Percentiles rank a stretch among this genome's conserved stretches.
Conservation (phyloP, 1,140 invertebrate genomes). For the Atta colombica region DNA sequence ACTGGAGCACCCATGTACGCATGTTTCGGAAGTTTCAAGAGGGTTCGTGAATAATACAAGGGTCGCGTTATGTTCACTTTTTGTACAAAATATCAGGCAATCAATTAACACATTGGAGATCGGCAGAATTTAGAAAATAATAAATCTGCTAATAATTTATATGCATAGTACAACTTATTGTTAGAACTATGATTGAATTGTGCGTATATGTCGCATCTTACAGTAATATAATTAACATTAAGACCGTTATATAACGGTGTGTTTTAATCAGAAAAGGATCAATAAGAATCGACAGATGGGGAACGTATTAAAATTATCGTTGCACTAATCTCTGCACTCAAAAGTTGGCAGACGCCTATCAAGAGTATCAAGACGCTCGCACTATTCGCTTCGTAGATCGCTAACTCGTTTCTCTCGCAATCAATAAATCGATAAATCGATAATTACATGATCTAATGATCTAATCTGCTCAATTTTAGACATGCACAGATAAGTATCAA, state of each 20-base stretch:
- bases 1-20: neutral
- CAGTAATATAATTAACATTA: constrained; percentile 52
- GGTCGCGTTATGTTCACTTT: neutral
- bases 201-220: constrained; percentile 1
- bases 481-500: neutral
- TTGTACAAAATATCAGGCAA: neutral
- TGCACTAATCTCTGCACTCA: constrained; percentile 54
- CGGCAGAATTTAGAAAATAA: neutral
- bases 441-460: constrained; percentile 63
- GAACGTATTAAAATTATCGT: constrained; percentile 20
- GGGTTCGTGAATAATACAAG: constrained; percentile 20
- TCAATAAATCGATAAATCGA: constrained; percentile 54
- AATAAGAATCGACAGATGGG: constrained; percentile 58
- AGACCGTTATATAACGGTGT: constrained; percentile 53
- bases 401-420: constrained; percentile 33
- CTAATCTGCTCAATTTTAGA: constrained; percentile 24
- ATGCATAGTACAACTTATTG: neutral
- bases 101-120: neutral
- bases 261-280: constrained; percentile 41
- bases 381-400: constrained; percentile 53
- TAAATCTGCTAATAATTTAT: neutral
- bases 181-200: neutral
- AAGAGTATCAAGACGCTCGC: neutral
- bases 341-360: neutral
- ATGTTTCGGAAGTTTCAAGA: neutral